These are phyloP conservation scores for Microhierax caerulescens DNA, from an alignment of 2,797 vertebrate genomes.

Conservation along the genomic window DNA sequence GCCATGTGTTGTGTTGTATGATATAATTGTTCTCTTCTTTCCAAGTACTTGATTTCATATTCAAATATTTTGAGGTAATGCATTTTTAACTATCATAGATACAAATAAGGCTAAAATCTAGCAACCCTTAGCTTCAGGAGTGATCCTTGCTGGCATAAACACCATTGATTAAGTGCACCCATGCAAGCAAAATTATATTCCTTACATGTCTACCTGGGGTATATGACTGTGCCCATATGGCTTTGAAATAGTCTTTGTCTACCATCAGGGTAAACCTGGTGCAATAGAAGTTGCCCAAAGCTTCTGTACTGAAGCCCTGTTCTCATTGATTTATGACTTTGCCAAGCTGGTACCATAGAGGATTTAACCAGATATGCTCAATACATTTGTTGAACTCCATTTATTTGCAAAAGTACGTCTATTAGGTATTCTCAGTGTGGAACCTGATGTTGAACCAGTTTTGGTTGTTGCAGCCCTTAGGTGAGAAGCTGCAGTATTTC, in stretches of 20 bases:
- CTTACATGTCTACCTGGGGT: not conserved
- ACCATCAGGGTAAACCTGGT: not conserved
- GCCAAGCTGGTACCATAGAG: not conserved
- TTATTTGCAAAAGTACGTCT: not conserved
- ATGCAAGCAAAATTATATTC: not conserved
- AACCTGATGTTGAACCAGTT: not conserved
- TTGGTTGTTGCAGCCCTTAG: not conserved
- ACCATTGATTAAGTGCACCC: not conserved
- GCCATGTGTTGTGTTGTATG: not conserved
- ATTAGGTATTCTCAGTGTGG: not conserved
- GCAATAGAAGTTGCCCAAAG: not conserved
- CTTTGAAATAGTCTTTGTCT: not conserved
- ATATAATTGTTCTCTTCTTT: not conserved
- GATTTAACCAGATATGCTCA: not conserved
- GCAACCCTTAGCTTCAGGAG: not conserved
- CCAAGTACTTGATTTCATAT: not conserved
- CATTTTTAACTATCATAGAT: not conserved
- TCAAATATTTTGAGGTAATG: not conserved
- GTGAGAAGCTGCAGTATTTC: not conserved
- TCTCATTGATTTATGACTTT: not conserved
- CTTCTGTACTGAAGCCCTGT: not conserved
- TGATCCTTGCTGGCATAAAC: not conserved
- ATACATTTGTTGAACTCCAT: not conserved
- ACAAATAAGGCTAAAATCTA: not conserved
- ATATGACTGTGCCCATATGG: not conserved